Evolutionary conservation across 2,797 vertebrate species (phyloP), one percentile per base, ranked within the genome.

Genomic region (Lates japonicus): DNA sequence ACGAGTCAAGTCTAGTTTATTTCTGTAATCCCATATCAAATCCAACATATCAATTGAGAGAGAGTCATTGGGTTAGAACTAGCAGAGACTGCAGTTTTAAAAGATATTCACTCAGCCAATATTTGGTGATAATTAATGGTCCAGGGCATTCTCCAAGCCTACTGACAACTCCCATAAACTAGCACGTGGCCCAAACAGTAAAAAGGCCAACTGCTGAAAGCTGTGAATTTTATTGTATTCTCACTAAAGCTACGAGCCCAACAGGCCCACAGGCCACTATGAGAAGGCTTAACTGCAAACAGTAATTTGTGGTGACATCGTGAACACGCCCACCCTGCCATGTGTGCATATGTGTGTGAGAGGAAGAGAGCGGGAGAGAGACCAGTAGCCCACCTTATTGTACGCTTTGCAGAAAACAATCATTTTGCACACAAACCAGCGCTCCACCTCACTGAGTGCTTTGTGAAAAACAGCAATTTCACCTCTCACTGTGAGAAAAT

Each of bases 171-270:
- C 58, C 58, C 55, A 51, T 71, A 82, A 82, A 88, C 41, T 13
- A 71, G 25, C 59, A 58, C 22, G 25, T 41, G 49, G 58, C 42
- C 41, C 33, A 65, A 44, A 42, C 48, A 7, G 22, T 70, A 55
- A 69, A 75, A 62, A 58, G 8, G 37, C 51, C 8, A 52, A 76
- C 59, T 78, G 63, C n/a, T 67, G 44, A 73, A 77, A 81, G 66
- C 58, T 62, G 70, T 81, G 58, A 82, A 73, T 19, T 86, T 74
- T 65, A 85, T 41, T 58, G 61, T 70, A 61, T 80, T 68, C 67
- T 57, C 29, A 25, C 37, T 61, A 63, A 77, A 79, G 61, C 61
- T 7, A 39, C 25, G 42, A 76, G 59, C 33, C 29, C 3, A 57
- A 57, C 77, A 64, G 58, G 37, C 64, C 73, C 35, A 3, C 39